Conservation (phyloP, 2,113 vertebrate species). For the Lasiurus cinereus region DNA sequence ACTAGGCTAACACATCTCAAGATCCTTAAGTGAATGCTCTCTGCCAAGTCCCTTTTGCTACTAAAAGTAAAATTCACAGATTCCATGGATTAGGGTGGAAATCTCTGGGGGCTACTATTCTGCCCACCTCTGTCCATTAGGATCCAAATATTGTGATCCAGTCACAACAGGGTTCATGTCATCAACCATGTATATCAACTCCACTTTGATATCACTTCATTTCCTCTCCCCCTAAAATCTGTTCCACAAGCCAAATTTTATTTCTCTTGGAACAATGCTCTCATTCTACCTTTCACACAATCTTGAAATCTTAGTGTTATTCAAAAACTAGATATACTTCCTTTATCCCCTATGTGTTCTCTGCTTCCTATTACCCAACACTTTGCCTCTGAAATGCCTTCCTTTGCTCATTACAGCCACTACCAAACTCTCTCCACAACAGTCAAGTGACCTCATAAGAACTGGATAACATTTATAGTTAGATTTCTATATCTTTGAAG, state of each 20-base stretch:
- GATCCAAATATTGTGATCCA: neutral
- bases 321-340: neutral
- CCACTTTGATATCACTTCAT: neutral
- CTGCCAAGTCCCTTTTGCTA: neutral
- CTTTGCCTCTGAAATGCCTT: neutral
- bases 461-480: neutral
- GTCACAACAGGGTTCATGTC: neutral
- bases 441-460: neutral
- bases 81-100: neutral
- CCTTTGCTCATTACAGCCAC: neutral
- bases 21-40: neutral
- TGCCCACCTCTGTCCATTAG: neutral
- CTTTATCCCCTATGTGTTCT: neutral
- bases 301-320: neutral
- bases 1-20: neutral
- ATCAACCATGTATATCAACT: neutral
- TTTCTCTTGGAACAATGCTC: neutral
- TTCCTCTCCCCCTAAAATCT: neutral
- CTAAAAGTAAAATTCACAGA: neutral
- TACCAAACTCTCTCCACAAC: neutral
- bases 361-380: neutral
- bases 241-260: neutral
- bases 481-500: neutral
- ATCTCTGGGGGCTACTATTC: neutral
- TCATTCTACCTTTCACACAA: neutral